Base-by-base conservation (phyloP, 2,113 vertebrate species). In the Menura novaehollandiae region DNA sequence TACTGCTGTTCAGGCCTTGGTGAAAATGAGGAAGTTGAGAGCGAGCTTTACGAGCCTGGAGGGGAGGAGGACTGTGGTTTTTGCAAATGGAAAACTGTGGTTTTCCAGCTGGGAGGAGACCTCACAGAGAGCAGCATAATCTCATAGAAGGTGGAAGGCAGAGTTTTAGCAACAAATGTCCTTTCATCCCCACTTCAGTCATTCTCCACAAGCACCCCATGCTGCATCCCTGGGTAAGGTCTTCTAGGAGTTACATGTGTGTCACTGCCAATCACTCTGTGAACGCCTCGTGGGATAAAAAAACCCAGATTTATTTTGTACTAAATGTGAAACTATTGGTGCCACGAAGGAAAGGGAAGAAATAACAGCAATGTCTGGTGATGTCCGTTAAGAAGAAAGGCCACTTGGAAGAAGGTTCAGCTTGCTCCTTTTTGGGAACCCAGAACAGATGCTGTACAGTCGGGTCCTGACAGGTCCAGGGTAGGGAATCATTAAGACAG, bases 281-380 rank as follows among this genome's bases (percentile, higher is more conserved):
- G 52, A 91, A 85, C 91, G 14, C 22, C 8, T n/a, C 21, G 10
- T 5, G 2, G 17, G 7, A 18, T 28, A 22, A 85, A 56, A 81
- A 62, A 4, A 51, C 0, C 0, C 4, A 58, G 7, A 2, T 44
- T 28, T 44, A 16, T 51, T 64, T 24, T 37, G 3, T 24, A 35
- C 53, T 68, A 56, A 59, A 80, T 46, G 1, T 69, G 26, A 72
- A 66, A 69, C 27, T n/a, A 4, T 64, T 0, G 0, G 3, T 47
- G 28, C 11, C 16, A 9, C 39, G 44, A 75, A 88, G 35, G 26
- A 75, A 85, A 72, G 5, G 15, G 27, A 63, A 35, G 15, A 89
- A 85, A 59, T 28, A 67, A 51, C 10, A 55, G 32, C 44, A 89
- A 41, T 1, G 3, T 6, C 15, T 75, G 21, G 2, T 58, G 43